Evolutionary conservation across 2,888 invertebrate species (phyloP).

Genomic region (Conomelus anceps): DNA sequence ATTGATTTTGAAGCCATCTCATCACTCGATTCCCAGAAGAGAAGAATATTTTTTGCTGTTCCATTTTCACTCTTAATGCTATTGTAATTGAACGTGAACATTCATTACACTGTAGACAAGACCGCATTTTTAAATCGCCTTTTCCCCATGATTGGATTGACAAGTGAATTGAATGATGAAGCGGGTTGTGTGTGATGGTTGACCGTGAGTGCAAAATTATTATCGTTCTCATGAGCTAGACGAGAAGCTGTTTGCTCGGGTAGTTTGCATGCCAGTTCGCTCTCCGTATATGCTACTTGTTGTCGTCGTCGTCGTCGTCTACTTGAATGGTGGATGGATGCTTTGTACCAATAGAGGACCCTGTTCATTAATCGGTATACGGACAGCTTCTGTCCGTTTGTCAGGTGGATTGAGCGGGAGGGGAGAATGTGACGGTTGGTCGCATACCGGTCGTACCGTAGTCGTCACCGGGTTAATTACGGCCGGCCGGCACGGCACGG

Average conservation of each 20-base stretch:
- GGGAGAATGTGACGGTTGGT: neutral
- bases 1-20: neutral
- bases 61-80: neutral
- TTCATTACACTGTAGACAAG: neutral
- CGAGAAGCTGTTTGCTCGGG: neutral
- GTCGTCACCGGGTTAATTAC: neutral
- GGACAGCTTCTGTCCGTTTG: neutral
- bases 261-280: neutral
- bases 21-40: neutral
- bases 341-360: neutral
- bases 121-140: neutral
- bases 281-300: too few relatives aligned
- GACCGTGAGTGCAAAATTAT: neutral
- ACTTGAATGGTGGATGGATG: neutral
- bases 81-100: neutral
- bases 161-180: neutral
- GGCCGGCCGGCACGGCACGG: neutral
- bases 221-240: neutral
- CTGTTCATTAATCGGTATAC: neutral
- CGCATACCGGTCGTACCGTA: neutral
- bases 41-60: neutral
- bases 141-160: neutral
- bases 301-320: neutral
- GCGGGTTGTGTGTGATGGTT: neutral
- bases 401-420: neutral